These are phyloP conservation scores for Cavia aperea DNA, from an alignment of 2,113 vertebrate species.

Conservation along the genomic window DNA sequence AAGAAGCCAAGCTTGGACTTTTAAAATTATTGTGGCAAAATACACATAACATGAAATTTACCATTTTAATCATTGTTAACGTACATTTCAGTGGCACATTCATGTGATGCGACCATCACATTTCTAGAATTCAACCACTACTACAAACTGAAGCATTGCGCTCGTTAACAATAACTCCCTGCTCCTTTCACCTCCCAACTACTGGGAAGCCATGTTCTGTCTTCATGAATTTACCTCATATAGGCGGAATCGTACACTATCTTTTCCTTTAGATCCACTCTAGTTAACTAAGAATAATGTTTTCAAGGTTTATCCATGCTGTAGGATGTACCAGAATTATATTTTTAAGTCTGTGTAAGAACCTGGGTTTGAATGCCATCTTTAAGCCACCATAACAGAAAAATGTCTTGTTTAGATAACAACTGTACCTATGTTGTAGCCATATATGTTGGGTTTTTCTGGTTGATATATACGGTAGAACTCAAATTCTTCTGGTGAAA, in stretches of 20 bases:
- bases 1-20: background rate
- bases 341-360: background rate
- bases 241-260: background rate
- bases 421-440: background rate
- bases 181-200: background rate
- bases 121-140: background rate
- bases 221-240: background rate
- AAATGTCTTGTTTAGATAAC: background rate
- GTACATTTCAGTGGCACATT: background rate
- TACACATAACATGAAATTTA: background rate
- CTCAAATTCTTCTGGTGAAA: background rate
- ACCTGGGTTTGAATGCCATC: background rate
- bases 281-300: background rate
- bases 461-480: background rate
- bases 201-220: background rate
- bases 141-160: background rate
- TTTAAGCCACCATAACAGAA: background rate
- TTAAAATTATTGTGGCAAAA: background rate
- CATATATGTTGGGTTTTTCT: background rate
- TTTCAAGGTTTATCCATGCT: background rate
- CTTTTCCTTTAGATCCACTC: background rate
- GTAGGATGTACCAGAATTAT: background rate
- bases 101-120: background rate
- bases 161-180: background rate
- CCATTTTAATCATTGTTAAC: background rate